These are phyloP conservation scores for Salvelinus alpinus DNA, from an alignment of 2,113 vertebrate species.

Conservation along the genomic window DNA sequence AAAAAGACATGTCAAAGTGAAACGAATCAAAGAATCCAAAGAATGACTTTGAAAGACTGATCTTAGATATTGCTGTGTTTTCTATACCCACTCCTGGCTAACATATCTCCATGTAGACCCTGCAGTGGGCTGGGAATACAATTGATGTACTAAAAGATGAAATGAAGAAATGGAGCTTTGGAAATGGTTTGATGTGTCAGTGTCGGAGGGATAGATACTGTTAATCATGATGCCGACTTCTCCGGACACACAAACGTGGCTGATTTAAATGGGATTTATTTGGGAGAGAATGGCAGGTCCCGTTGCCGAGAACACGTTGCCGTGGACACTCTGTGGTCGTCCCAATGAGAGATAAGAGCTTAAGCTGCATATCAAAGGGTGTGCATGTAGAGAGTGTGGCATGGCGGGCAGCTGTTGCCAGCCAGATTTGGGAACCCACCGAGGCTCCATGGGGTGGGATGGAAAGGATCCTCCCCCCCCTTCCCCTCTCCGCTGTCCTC, in stretches of 20 bases:
- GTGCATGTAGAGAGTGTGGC: constrained; percentile 57
- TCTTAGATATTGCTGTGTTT: not conserved
- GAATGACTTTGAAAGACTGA: not conserved
- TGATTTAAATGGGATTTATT: constrained; percentile 54
- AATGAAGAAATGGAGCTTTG: constrained; percentile 8
- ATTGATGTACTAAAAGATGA: constrained; percentile 20
- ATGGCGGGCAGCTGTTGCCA: constrained; percentile 58
- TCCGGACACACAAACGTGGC: constrained; percentile 21
- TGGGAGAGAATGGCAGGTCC: constrained; percentile 52
- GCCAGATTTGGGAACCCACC: constrained; percentile 57
- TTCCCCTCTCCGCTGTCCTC: no score
- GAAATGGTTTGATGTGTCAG: constrained; percentile 25
- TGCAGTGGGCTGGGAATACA: not conserved
- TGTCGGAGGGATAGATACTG: constrained; percentile 26
- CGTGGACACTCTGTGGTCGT: constrained; percentile 51
- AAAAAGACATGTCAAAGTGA: not conserved
- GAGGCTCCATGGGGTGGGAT: constrained; percentile 39
- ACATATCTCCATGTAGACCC: not conserved
- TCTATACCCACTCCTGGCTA: not conserved
- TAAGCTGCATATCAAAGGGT: constrained; percentile 66
- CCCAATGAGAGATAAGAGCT: constrained; percentile 66
- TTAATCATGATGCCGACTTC: constrained; percentile 43
- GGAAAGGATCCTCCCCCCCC: constrained; percentile 17
- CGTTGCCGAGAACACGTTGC: constrained; percentile 39
- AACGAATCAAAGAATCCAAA: not conserved